A percentile compares a stretch with the other conserved stretches of the same genome.
These are phyloP conservation scores for Parnassius glacialis DNA, from an alignment of 2,888 invertebrate species.

Conservation along the genomic window DNA sequence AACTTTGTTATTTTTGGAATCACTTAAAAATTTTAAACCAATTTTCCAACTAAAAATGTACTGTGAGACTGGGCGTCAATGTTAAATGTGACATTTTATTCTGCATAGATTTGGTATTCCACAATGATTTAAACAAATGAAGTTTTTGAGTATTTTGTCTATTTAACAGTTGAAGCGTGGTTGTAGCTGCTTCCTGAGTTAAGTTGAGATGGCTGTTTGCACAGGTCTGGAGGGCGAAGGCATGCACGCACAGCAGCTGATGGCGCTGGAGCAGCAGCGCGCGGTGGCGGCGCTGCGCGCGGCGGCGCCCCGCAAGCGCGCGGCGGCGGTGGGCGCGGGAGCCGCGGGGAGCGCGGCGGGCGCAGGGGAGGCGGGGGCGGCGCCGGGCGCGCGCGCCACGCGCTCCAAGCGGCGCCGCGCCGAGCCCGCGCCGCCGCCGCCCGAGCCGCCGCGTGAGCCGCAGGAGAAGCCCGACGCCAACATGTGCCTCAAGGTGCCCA, in stretches of 20 bases:
- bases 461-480: slow-evolving; percentile 92
- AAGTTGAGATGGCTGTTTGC: not conserved
- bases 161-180: too few species aligned
- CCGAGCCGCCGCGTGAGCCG: slow-evolving; percentile 76
- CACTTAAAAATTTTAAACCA: too few species aligned
- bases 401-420: slow-evolving; percentile 45
- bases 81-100: too few species aligned
- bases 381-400: slow-evolving; percentile 50
- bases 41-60: too few species aligned
- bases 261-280: slow-evolving; percentile 80
- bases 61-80: too few species aligned
- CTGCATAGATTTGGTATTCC: too few species aligned
- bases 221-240: slow-evolving; percentile 74
- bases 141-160: too few species aligned
- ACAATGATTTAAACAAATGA: too few species aligned
- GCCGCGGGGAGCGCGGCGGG: slow-evolving; percentile 30
- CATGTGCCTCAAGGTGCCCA: slow-evolving; percentile 87
- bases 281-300: slow-evolving; percentile 67
- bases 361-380: slow-evolving; percentile 32
- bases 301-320: slow-evolving; percentile 30
- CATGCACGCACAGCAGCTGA: slow-evolving; percentile 82
- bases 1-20: too few species aligned
- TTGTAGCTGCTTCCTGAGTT: too few species aligned
- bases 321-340: slow-evolving; percentile 9
- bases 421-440: slow-evolving; percentile 61